Percentiles rank a stretch among this genome's conserved stretches.
phyloP scores from a whole-genome alignment of 2,888 invertebrate species.

The Entomobrya multifasciata region DNA sequence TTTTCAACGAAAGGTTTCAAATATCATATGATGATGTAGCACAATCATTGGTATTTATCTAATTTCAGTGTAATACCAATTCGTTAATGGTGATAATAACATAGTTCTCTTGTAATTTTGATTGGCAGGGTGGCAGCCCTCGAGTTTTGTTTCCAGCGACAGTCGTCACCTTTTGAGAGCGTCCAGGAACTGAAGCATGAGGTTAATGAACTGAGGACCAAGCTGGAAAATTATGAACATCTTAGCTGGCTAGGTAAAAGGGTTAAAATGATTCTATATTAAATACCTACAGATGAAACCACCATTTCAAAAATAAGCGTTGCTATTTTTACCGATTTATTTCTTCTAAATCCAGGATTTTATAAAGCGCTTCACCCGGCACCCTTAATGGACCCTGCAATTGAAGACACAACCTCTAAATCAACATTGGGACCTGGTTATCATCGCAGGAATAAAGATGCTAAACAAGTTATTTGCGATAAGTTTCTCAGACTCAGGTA shows the following conservation, averaged over 20 bases:
- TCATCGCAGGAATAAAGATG: slow-evolving; percentile 76
- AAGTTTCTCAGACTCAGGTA: slow-evolving; percentile 78
- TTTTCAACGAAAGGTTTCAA: too few relatives aligned
- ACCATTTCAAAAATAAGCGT: too few relatives aligned
- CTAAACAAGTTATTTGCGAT: slow-evolving; percentile 78
- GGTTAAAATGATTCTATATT: background rate
- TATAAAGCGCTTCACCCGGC: slow-evolving; percentile 85
- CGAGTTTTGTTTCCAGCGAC: slow-evolving; percentile 83
- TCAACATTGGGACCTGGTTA: slow-evolving; percentile 76
- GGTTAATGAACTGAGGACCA: slow-evolving; percentile 84
- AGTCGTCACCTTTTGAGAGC: slow-evolving; percentile 82
- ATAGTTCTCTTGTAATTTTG: background rate
- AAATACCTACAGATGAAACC: too few relatives aligned
- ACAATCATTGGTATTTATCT: too few relatives aligned
- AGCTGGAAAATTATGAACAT: slow-evolving; percentile 85
- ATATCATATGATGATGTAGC: too few relatives aligned
- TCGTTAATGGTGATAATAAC: too few relatives aligned
- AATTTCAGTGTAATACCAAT: too few relatives aligned
- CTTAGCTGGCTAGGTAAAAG: slow-evolving; percentile 85
- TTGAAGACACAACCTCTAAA: slow-evolving; percentile 32
- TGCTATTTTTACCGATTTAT: too few relatives aligned
- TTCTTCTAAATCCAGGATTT: slow-evolving; percentile 82
- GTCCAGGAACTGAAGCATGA: slow-evolving; percentile 84
- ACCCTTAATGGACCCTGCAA: slow-evolving; percentile 80
- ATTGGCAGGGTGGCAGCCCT: slow-evolving; percentile 83